phyloP scores from a whole-genome alignment of 2,113 vertebrate genomes.

The Mormyrus lacerda region DNA sequence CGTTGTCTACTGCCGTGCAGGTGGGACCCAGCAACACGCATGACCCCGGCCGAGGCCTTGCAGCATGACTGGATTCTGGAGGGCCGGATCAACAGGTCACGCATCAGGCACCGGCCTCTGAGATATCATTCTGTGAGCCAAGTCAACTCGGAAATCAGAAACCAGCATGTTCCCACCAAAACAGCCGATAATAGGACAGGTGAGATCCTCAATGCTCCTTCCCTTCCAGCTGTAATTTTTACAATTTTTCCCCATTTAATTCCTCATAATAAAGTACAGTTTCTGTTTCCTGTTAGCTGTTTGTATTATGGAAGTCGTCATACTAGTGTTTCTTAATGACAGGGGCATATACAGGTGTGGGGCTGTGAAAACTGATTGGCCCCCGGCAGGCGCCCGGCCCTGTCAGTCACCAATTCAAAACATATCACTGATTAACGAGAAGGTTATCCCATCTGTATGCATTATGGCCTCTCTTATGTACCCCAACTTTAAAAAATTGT shows the following conservation, averaged over 20 bases:
- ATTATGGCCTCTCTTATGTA: background rate
- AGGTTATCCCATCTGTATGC: background rate
- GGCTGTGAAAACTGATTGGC: background rate
- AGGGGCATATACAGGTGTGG: background rate
- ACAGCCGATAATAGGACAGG: conserved; percentile 37
- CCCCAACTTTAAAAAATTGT: background rate
- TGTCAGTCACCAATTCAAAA: background rate
- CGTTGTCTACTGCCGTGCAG: conserved; percentile 48
- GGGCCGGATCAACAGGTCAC: conserved; percentile 56
- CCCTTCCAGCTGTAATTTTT: background rate
- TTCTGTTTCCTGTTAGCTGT: background rate
- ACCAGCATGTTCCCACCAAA: conserved; percentile 46
- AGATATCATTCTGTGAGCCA: conserved; percentile 51
- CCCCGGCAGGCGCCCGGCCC: background rate
- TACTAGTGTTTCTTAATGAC: background rate
- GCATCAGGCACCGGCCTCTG: conserved; percentile 48
- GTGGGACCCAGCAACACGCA: conserved; percentile 82
- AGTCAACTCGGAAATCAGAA: conserved; percentile 44
- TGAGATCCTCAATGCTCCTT: conserved; percentile 25
- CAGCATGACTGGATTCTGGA: conserved; percentile 83
- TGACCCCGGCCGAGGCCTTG: conserved; percentile 83
- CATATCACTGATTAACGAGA: background rate
- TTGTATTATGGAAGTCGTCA: background rate
- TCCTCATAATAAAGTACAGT: background rate
- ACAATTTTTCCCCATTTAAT: background rate